Conservation (phyloP, 2,888 invertebrate species). For the Ceriagrion tenellum region DNA sequence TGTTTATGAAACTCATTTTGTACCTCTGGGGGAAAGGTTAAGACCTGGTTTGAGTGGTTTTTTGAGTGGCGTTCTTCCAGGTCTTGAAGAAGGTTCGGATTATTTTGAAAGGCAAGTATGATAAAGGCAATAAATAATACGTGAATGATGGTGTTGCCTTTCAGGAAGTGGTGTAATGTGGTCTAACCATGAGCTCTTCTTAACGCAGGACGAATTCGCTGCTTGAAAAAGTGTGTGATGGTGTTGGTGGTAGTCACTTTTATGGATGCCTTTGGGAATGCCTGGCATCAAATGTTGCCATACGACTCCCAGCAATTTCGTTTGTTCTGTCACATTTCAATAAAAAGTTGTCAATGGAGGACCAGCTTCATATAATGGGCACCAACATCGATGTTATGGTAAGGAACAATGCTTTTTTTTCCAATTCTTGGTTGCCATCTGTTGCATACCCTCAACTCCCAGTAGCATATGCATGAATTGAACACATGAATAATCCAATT, state of each 20-base stretch:
- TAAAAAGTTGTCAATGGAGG: conserved; percentile 87
- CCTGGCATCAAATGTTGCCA: conserved; percentile 88
- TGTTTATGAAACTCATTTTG: conserved; percentile 93
- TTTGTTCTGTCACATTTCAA: conserved; percentile 90
- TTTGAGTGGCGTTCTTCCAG: conserved; percentile 92
- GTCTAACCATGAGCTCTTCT: conserved; percentile 68
- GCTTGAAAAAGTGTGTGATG: conserved; percentile 86
- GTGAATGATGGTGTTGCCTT: not conserved
- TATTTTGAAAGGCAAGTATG: conserved; percentile 85
- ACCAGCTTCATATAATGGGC: conserved; percentile 91
- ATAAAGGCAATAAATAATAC: not conserved
- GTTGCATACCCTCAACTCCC: no score
- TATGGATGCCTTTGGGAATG: conserved; percentile 95
- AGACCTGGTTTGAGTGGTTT: conserved; percentile 92
- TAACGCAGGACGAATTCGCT: conserved; percentile 81
- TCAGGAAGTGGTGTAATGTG: not conserved
- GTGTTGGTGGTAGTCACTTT: conserved; percentile 88
- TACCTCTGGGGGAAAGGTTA: conserved; percentile 87
- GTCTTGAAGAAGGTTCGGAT: conserved; percentile 91
- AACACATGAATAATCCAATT: no score
- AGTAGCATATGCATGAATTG: no score
- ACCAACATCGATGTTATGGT: conserved; percentile 91
- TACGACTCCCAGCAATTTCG: conserved; percentile 89
- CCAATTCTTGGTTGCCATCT: no score
- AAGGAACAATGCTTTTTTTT: no score